Conservation (phyloP, 2,113 vertebrate species). For the Ploceus nigricollis region DNA sequence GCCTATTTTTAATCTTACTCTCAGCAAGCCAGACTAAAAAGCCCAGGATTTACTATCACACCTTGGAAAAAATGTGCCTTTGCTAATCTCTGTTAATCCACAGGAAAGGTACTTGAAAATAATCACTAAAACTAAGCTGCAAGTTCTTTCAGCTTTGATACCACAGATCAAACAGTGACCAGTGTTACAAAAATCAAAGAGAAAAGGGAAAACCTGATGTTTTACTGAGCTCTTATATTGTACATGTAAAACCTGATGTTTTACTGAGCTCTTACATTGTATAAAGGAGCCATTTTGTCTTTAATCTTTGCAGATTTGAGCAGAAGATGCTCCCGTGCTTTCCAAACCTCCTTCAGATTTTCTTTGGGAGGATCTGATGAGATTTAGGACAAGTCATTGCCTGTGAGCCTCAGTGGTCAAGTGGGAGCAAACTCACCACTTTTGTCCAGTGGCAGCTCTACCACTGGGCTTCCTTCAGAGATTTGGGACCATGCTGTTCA, state of each 20-base stretch:
- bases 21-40: background rate
- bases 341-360: slow-evolving; percentile 54
- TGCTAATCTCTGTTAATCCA: slow-evolving; percentile 25
- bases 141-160: slow-evolving; percentile 4
- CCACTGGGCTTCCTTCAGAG: background rate
- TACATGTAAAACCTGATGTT: background rate
- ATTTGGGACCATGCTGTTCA: background rate
- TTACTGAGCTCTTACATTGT: background rate
- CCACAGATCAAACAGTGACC: background rate
- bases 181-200: background rate
- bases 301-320: slow-evolving; percentile 57
- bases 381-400: slow-evolving; percentile 48
- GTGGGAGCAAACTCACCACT: background rate
- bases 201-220: background rate
- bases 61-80: background rate
- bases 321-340: slow-evolving; percentile 17
- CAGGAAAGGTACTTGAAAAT: slow-evolving; percentile 8
- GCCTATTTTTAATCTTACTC: background rate
- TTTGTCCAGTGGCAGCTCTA: background rate
- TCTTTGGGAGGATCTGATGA: slow-evolving; percentile 67
- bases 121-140: background rate
- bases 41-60: background rate
- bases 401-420: slow-evolving; percentile 50
- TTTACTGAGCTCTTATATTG: background rate
- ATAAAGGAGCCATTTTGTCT: background rate